Evolutionary conservation across 2,113 vertebrate species (phyloP), one percentile per base, ranked within the genome.

Genomic region (Trichechus manatus): DNA sequence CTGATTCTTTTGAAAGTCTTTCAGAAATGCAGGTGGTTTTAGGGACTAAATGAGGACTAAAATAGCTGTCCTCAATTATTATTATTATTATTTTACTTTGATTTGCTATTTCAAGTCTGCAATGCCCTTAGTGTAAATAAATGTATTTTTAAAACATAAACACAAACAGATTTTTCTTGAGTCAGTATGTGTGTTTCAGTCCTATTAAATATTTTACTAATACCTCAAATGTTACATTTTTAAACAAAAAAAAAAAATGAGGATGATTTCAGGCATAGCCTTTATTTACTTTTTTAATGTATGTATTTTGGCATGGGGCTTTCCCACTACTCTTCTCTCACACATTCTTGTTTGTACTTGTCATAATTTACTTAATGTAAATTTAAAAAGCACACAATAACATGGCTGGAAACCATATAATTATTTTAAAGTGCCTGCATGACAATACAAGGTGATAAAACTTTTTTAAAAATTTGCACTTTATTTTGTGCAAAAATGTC

Each of bases 331-430:
- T 33, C 42, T 85, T 93, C 53, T 95, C 36, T 94, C 61, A 85
- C 19, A 74, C 44, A 39, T 66, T 1, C 95, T 66, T 97, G 94
- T 92, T 96, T 92, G 25, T 70, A 91, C 94, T 84, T 97, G 96
- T 83, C 78, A 63, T 92, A 87, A 88, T 97, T 95, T 95, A 93
- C 68, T 93, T 86, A 91, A 78, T 39, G 25, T 89, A 96, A 79
- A 93, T 91, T 95, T 92, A 87, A 97, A 61, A 95, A 87, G 80
- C 64, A 64, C 80, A 79, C 89, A 96, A 97, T 97, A 97, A 97
- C 59, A 82, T 82, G 77, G 83, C 85, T 93, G 94, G 93, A 97
- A 97, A 97, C 96, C 63, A 94, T 95, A 81, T 20, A 95, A 96
- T 97, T 96, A 97, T 97, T 95, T 96, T 78, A 85, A 94, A 91